These are phyloP conservation scores for Abramis brama DNA, from an alignment of 2,113 vertebrate species.

Conservation along the genomic window DNA sequence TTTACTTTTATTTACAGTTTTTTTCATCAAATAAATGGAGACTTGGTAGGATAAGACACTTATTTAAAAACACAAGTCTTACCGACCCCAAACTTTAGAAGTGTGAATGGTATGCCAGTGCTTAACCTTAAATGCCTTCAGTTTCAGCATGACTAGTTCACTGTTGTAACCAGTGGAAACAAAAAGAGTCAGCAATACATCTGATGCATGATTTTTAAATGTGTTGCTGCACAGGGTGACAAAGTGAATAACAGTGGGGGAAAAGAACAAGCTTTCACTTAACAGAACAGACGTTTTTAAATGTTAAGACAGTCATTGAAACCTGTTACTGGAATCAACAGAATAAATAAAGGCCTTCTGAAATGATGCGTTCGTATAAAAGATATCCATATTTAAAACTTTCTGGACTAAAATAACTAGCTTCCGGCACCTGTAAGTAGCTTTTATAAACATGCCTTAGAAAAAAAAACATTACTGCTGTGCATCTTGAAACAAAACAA, in stretches of 20 bases:
- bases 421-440: too few species aligned
- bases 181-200: neutral
- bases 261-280: neutral
- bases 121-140: slow-evolving; percentile 12
- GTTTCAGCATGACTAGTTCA: slow-evolving; percentile 25
- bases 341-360: too few species aligned
- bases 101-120: neutral
- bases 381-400: too few species aligned
- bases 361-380: too few species aligned
- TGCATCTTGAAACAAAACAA: too few species aligned
- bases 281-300: neutral
- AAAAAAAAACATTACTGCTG: too few species aligned
- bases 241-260: neutral
- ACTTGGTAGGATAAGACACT: neutral
- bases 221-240: neutral
- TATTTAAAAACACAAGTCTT: neutral
- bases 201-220: neutral
- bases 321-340: neutral
- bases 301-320: neutral
- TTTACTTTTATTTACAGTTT: neutral
- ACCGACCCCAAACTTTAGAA: neutral
- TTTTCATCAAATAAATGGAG: too few species aligned
- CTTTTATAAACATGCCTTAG: too few species aligned
- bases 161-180: slow-evolving; percentile 13
- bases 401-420: too few species aligned